Base-by-base conservation (phyloP, 2,888 invertebrate genomes). In the Agrochola lychnidis region DNA sequence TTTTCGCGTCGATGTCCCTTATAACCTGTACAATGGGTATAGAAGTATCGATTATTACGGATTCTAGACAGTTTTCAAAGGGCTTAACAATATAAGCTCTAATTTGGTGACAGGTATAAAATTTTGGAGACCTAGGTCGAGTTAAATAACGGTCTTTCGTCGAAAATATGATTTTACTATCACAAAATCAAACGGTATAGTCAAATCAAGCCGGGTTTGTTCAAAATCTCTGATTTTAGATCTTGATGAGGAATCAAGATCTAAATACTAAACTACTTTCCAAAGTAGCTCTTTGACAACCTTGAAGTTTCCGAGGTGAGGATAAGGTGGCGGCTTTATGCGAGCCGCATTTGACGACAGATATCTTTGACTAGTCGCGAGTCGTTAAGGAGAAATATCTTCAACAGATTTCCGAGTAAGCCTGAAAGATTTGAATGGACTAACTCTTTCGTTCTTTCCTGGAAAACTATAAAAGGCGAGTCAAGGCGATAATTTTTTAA, bases 261-360 rank as follows among this genome's bases (percentile, higher is more conserved):
- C 16, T 16, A 16, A 16, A 48, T 62, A 74, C 53, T 63, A 59
- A 80, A 80, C 75, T 75, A 69, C 30, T 81, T 57, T 22, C 12
- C 10, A 19, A 69, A 75, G 63, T 19, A 6, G 19, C 36, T 45
- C 36, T 74, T 68, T 59, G 53, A 64, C 30, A 36, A 67, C 30
- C 36, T 64, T 69, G 68, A 40, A 79, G 74, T 64, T 57, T 74
- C 19, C 19, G 36, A 68, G 51, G 68, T 63, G 63, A 73, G 57
- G 51, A 30, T 74, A 75, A 69, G 30, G 75, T 51, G 14, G 2
- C 57, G 53, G 81, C 51, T 69, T 75, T 69, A 45, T 5, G 7
- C 36, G 63, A 63, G 53, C 53, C 22, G 45, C 25, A 61, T 79
- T 53, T 68, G 81, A 64, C 57, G 68, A 64, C 14, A 64, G 12